These are phyloP conservation scores for Oenanthe melanoleuca DNA, from an alignment of 2,113 vertebrate species.

Conservation along the genomic window DNA sequence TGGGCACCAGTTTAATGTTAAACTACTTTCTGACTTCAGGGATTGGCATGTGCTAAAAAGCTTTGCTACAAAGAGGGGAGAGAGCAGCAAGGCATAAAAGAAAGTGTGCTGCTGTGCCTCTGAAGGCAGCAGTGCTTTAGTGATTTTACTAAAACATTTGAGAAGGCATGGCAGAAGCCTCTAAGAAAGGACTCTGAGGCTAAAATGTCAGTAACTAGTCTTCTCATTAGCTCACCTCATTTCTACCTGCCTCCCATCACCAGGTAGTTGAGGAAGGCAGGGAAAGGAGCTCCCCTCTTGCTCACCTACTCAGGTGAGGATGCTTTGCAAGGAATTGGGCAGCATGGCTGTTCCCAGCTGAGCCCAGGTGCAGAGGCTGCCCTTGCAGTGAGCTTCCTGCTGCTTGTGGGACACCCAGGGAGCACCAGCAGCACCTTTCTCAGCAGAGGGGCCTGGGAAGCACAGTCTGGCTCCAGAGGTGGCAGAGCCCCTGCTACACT, in stretches of 20 bases:
- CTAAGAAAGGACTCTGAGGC: background rate
- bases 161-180: background rate
- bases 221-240: background rate
- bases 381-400: accelerated
- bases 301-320: background rate
- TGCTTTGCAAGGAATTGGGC: background rate
- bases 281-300: accelerated
- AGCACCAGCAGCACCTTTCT: accelerated
- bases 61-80: background rate
- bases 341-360: accelerated
- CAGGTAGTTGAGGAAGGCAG: background rate
- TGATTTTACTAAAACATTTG: background rate
- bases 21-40: background rate
- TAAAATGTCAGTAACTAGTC: background rate
- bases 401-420: accelerated
- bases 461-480: background rate
- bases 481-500: accelerated
- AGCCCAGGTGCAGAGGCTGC: background rate
- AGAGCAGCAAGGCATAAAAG: background rate
- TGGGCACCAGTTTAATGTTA: background rate
- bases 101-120: background rate
- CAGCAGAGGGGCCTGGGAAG: background rate
- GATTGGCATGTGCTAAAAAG: background rate
- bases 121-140: background rate
- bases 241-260: background rate